Evolutionary conservation across 1,140 invertebrate genomes (phyloP).

Genomic region (Drosophila nikananu): DNA sequence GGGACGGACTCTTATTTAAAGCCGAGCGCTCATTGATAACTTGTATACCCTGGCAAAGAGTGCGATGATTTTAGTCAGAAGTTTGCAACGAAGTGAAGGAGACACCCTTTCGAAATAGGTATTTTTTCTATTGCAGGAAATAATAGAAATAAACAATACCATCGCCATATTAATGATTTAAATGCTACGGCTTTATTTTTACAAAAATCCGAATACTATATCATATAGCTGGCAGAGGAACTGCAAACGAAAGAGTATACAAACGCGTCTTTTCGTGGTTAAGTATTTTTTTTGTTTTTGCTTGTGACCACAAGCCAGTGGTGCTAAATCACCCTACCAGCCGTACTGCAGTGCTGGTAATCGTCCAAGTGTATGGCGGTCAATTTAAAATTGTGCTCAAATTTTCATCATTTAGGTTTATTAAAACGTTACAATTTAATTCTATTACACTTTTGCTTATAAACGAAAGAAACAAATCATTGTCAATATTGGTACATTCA

Average conservation of each 20-base stretch:
- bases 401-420: slow-evolving; percentile 69
- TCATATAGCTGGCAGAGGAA: neutral
- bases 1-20: slow-evolving; percentile 60
- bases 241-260: neutral
- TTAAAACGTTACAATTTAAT: slow-evolving; percentile 84
- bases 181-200: neutral
- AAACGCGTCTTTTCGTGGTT: neutral
- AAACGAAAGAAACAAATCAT: slow-evolving; percentile 84
- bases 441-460: slow-evolving; percentile 84
- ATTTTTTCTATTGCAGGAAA: neutral
- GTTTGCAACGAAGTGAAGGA: neutral
- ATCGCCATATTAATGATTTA: neutral
- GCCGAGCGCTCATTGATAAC: slow-evolving; percentile 38
- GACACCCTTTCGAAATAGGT: neutral
- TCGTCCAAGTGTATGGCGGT: slow-evolving; percentile 11
- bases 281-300: no score
- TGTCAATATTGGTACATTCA: slow-evolving; percentile 79
- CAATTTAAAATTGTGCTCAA: slow-evolving; percentile 11
- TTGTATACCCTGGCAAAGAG: slow-evolving; percentile 3
- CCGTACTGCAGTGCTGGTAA: slow-evolving; percentile 7
- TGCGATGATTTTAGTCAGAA: neutral
- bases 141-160: no score
- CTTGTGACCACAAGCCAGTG: slow-evolving; percentile 1
- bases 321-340: neutral
- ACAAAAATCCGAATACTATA: neutral